phyloP scores from a whole-genome alignment of 2,888 invertebrate species.

The Melanostoma mellinum region DNA sequence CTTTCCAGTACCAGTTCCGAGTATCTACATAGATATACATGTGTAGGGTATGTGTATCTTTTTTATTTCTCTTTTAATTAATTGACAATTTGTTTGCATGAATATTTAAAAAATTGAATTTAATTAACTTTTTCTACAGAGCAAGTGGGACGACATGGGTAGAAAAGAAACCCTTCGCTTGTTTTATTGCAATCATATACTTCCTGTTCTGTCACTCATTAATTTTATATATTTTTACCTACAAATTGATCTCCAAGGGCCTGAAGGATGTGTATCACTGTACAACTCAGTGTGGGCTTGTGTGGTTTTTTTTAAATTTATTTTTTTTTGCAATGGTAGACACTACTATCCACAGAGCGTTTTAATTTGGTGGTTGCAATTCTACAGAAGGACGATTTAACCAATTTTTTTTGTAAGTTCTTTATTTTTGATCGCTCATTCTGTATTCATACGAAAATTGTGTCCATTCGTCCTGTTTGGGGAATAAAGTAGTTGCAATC shows the following conservation, averaged over 20 bases:
- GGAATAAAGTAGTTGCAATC: conserved; percentile 67
- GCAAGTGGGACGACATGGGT: conserved; percentile 72
- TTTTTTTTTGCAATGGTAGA: conserved; percentile 12
- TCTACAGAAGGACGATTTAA: conserved; percentile 24
- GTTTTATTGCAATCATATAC: conserved; percentile 28
- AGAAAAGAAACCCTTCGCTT: conserved; percentile 36
- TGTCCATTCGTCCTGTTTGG: conserved; percentile 65
- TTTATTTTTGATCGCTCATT: conserved; percentile 44
- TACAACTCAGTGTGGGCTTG: neutral
- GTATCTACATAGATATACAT: neutral
- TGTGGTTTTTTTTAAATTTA: conserved; percentile 15
- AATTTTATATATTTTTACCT: conserved; percentile 51
- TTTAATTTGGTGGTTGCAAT: conserved; percentile 38
- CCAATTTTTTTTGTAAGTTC: conserved; percentile 3
- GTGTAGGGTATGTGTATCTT: neutral
- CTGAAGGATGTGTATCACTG: conserved; percentile 48
- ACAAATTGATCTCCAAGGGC: conserved; percentile 45
- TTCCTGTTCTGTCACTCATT: conserved; percentile 35
- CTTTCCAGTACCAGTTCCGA: neutral
- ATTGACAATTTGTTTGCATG: conserved; percentile 73
- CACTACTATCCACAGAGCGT: conserved; percentile 18
- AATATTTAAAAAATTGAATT: conserved; percentile 78
- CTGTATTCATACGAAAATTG: conserved; percentile 56
- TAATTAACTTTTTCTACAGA: conserved; percentile 78
- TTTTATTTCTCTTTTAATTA: conserved; percentile 60